Percentiles rank a stretch among this genome's conserved stretches.
Evolutionary conservation across 2,113 vertebrate genomes (phyloP).

Genomic region (Ginglymostoma cirratum): DNA sequence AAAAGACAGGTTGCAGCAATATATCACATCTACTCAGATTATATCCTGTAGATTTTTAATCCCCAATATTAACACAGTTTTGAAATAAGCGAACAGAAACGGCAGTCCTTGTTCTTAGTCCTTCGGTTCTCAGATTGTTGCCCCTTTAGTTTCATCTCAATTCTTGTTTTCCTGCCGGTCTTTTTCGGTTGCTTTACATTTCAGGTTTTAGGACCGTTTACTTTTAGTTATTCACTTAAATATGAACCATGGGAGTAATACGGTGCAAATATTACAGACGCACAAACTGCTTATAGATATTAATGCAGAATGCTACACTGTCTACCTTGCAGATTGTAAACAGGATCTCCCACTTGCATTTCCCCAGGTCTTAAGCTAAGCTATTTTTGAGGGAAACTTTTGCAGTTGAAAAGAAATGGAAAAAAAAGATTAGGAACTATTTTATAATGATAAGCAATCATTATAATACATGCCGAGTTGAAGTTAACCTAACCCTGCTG

Average conservation of each 20-base stretch:
- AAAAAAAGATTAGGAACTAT: too few relatives aligned
- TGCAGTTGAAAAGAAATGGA: too few relatives aligned
- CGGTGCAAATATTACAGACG: background rate
- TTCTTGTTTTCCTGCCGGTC: background rate
- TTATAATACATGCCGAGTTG: background rate
- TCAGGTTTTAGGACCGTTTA: background rate
- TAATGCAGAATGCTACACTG: background rate
- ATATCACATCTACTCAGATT: background rate
- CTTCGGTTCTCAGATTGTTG: background rate
- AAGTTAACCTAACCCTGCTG: background rate
- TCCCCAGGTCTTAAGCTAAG: background rate
- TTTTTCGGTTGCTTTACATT: background rate
- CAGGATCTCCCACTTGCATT: background rate
- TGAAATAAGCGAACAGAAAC: background rate
- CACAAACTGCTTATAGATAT: background rate
- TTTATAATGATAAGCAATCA: background rate
- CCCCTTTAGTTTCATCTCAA: background rate
- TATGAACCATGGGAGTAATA: background rate
- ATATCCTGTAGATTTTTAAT: background rate
- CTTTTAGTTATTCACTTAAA: background rate
- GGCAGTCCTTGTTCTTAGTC: background rate
- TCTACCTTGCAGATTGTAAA: background rate
- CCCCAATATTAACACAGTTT: background rate
- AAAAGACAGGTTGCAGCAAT: background rate
- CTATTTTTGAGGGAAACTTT: background rate